These are phyloP conservation scores for Plecotus auritus DNA, from an alignment of 2,113 vertebrate species.

Conservation along the genomic window DNA sequence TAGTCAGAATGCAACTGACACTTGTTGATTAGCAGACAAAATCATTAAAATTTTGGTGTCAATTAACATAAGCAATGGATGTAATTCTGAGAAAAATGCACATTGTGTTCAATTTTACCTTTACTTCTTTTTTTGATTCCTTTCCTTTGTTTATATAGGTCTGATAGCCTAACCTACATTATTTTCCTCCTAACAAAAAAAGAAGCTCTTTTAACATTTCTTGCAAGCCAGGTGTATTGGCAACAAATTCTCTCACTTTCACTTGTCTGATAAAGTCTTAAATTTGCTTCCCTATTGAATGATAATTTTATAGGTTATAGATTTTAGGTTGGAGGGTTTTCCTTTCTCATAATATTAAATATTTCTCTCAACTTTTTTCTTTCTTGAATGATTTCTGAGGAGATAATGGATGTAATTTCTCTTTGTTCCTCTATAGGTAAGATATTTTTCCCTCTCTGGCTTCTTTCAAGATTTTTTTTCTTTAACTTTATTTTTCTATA, in stretches of 20 bases:
- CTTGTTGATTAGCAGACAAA: not conserved
- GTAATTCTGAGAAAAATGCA: not conserved
- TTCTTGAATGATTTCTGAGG: not conserved
- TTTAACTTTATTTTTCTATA: not conserved
- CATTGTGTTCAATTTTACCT: not conserved
- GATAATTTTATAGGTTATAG: not conserved
- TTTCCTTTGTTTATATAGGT: not conserved
- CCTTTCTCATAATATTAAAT: not conserved
- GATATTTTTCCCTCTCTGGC: not conserved
- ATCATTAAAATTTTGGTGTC: not conserved
- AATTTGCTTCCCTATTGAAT: not conserved
- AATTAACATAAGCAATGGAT: not conserved
- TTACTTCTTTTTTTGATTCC: not conserved
- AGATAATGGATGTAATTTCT: not conserved
- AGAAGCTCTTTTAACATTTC: not conserved
- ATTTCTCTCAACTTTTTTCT: not conserved
- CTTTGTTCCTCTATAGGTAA: not conserved
- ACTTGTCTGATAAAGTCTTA: not conserved
- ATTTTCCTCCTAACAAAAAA: not conserved
- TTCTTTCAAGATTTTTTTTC: not conserved
- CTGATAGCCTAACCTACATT: not conserved
- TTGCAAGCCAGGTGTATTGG: not conserved
- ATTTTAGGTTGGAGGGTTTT: not conserved
- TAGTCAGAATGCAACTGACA: not conserved
- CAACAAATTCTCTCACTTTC: not conserved